phyloP scores from a whole-genome alignment of 37 sponge, comb jelly and placozoan species.

The Bolinopsis microptera region DNA sequence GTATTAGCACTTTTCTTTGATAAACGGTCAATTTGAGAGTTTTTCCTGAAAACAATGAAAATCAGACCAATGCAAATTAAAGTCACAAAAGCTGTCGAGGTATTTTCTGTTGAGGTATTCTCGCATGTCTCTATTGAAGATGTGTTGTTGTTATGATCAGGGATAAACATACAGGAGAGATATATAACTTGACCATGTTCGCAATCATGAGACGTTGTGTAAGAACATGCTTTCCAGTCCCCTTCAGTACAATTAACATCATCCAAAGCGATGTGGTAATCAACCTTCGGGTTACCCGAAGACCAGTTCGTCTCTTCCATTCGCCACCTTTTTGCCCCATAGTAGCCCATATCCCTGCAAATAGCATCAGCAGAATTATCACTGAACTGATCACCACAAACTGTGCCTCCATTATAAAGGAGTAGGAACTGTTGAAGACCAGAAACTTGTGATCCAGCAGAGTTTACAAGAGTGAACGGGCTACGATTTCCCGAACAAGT shows the following conservation, averaged over 20 bases:
- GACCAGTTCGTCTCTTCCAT: no score
- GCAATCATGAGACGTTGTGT: not conserved
- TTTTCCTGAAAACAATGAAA: not conserved
- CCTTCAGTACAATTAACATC: not conserved
- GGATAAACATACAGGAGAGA: not conserved
- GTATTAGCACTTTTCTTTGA: not conserved
- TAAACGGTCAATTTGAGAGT: not conserved
- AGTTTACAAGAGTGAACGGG: not conserved
- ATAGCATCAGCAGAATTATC: not conserved
- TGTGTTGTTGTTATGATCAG: not conserved
- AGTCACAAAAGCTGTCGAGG: no score
- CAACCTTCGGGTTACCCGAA: not conserved
- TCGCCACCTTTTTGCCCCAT: not conserved
- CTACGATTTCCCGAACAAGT: not conserved
- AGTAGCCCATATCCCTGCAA: not conserved
- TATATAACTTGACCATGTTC: not conserved
- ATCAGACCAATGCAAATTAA: not conserved
- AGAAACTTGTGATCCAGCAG: not conserved
- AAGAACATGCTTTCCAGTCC: conserved; percentile 18
- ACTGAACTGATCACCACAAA: not conserved
- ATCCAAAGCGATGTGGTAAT: not conserved
- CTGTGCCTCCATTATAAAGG: not conserved
- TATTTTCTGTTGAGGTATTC: not conserved
- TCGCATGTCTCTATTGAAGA: not conserved
- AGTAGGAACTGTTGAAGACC: not conserved